Evolutionary conservation across 2,113 vertebrate genomes (phyloP).

Genomic region (Verasper variegatus): DNA sequence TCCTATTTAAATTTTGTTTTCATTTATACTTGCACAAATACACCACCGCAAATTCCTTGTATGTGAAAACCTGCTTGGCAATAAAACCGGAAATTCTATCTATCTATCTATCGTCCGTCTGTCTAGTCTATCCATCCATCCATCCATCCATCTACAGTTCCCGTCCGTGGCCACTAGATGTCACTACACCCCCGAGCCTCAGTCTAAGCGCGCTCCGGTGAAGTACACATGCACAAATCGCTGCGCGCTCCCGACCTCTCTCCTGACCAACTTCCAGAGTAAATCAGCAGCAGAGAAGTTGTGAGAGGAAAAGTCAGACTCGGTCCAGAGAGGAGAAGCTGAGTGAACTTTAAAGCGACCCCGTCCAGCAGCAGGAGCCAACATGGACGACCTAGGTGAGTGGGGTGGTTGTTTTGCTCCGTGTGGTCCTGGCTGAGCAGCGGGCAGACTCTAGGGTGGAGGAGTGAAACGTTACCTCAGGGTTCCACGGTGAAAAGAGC

Average conservation of each 20-base stretch:
- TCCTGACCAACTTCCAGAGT: slow-evolving; percentile 50
- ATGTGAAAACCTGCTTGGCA: too few relatives aligned
- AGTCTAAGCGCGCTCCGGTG: slow-evolving; percentile 41
- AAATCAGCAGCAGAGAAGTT: slow-evolving; percentile 60
- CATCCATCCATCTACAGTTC: not conserved
- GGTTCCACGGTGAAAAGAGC: slow-evolving; percentile 32
- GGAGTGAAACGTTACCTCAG: slow-evolving; percentile 35
- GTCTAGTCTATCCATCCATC: not conserved
- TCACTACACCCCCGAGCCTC: slow-evolving; percentile 20
- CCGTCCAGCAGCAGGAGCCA: slow-evolving; percentile 3
- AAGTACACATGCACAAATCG: slow-evolving; percentile 56
- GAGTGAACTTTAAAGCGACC: not conserved
- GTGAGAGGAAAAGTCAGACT: slow-evolving; percentile 52
- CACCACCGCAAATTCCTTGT: too few relatives aligned
- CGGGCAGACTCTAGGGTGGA: slow-evolving; percentile 48
- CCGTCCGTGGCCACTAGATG: slow-evolving; percentile 46
- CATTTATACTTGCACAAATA: too few relatives aligned
- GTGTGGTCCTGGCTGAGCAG: not conserved
- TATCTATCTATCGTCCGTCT: too few relatives aligned
- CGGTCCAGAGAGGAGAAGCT: slow-evolving; percentile 2
- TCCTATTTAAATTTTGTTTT: too few relatives aligned
- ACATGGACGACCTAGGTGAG: slow-evolving; percentile 85
- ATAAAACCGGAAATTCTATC: too few relatives aligned
- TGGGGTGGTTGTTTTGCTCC: not conserved
- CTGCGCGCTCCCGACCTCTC: slow-evolving; percentile 60